Conservation (phyloP, 2,888 invertebrate genomes). For the Tiliacea citrago region DNA sequence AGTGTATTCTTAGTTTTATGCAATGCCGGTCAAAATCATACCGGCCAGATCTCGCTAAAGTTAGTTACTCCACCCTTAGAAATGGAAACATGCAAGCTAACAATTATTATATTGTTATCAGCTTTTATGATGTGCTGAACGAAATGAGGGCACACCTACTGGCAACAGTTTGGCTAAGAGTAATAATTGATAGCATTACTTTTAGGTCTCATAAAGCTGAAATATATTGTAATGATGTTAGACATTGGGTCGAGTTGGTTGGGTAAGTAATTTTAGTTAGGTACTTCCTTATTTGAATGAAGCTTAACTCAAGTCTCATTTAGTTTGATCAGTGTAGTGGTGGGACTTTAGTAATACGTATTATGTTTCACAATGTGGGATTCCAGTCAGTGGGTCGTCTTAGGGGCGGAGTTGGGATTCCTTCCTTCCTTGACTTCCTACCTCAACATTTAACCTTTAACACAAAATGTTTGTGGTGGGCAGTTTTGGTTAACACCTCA, state of each 20-base stretch:
- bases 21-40: neutral
- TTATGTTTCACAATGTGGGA: slow-evolving; percentile 3
- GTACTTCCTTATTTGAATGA: neutral
- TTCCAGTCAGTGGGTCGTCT: neutral
- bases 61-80: slow-evolving; percentile 22
- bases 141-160: slow-evolving; percentile 35
- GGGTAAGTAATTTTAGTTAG: neutral
- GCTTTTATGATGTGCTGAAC: slow-evolving; percentile 20
- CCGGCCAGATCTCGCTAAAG: neutral
- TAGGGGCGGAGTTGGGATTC: no score
- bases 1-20: slow-evolving; percentile 17
- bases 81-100: slow-evolving; percentile 5
- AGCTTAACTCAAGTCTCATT: neutral
- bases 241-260: neutral
- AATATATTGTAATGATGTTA: neutral
- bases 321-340: neutral
- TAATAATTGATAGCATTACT: neutral
- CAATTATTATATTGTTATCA: slow-evolving; percentile 30
- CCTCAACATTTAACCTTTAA: neutral
- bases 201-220: neutral
- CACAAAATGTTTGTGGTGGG: neutral
- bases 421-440: neutral
- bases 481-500: neutral
- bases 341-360: neutral
- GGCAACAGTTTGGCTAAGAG: neutral